Evolutionary conservation across 2,797 vertebrate genomes (phyloP).

Genomic region (Pseudochromis fuscus): DNA sequence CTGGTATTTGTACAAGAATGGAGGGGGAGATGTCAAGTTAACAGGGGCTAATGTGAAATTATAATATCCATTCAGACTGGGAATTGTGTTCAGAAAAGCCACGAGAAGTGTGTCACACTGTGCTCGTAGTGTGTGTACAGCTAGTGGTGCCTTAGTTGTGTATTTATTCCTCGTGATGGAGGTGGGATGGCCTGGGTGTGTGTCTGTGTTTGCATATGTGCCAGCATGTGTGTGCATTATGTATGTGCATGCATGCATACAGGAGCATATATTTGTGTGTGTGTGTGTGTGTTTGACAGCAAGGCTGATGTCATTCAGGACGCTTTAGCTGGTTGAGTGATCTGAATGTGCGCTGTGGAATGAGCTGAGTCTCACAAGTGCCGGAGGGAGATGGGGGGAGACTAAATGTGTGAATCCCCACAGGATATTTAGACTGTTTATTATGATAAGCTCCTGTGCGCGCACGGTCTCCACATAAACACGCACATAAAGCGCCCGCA

Average conservation of each 20-base stretch:
- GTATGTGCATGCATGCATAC: constrained; percentile 31
- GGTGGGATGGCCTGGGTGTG: constrained; percentile 15
- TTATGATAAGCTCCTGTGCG: constrained; percentile 60
- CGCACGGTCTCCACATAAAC: constrained; percentile 34
- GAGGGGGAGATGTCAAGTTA: constrained; percentile 70
- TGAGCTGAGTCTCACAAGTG: constrained; percentile 61
- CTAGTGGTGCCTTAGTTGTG: neutral
- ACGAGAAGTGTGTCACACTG: constrained; percentile 19
- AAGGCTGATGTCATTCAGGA: constrained; percentile 71
- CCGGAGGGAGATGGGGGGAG: constrained; percentile 48
- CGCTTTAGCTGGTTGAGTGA: constrained; percentile 72
- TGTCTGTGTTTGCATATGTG: constrained; percentile 6
- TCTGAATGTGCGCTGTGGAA: constrained; percentile 68
- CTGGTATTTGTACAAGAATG: constrained; percentile 67
- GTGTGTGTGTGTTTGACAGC: constrained; percentile 45
- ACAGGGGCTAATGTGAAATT: constrained; percentile 69
- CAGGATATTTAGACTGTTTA: constrained; percentile 71
- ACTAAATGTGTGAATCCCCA: constrained; percentile 67
- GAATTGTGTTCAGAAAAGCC: constrained; percentile 46
- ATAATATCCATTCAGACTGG: constrained; percentile 52
- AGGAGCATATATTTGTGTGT: constrained; percentile 3
- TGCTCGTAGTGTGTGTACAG: neutral
- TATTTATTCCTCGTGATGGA: constrained; percentile 32
- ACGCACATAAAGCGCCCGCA: constrained; percentile 29
- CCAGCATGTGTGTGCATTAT: constrained; percentile 16